Conservation (phyloP, 2,888 invertebrate species). For the Volucella zonaria region DNA sequence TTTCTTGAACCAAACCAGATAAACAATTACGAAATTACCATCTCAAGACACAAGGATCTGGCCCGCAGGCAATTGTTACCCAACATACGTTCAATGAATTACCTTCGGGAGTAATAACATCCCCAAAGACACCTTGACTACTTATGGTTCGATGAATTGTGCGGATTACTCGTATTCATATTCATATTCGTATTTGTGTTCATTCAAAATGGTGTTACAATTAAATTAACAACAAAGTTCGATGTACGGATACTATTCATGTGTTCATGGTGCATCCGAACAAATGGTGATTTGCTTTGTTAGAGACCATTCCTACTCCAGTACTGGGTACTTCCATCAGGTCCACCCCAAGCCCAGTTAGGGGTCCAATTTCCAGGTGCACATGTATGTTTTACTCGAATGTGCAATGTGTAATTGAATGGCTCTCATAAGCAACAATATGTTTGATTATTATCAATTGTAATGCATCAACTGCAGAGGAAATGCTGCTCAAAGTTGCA, state of each 20-base stretch:
- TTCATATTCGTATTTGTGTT: conserved; percentile 33
- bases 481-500: conserved; percentile 67
- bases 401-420: conserved; percentile 68
- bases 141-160: conserved; percentile 25
- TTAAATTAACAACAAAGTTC: conserved; percentile 60
- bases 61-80: neutral
- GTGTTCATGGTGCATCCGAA: conserved; percentile 40
- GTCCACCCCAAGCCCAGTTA: neutral
- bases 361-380: conserved; percentile 4
- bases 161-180: conserved; percentile 13
- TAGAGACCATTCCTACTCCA: conserved; percentile 9
- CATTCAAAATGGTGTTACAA: conserved; percentile 46
- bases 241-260: conserved; percentile 6
- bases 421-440: conserved; percentile 70
- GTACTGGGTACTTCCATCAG: no score
- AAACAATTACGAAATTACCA: neutral
- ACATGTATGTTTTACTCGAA: conserved; percentile 43
- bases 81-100: conserved; percentile 8
- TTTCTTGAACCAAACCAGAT: no score
- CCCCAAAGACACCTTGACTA: neutral
- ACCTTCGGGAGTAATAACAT: conserved; percentile 16
- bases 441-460: conserved; percentile 73
- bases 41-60: neutral
- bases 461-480: conserved; percentile 66
- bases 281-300: conserved; percentile 59